Evolutionary conservation across 2,888 invertebrate genomes (phyloP), one percentile per base, ranked within the genome.

Genomic region (Polydrusus tereticollis): DNA sequence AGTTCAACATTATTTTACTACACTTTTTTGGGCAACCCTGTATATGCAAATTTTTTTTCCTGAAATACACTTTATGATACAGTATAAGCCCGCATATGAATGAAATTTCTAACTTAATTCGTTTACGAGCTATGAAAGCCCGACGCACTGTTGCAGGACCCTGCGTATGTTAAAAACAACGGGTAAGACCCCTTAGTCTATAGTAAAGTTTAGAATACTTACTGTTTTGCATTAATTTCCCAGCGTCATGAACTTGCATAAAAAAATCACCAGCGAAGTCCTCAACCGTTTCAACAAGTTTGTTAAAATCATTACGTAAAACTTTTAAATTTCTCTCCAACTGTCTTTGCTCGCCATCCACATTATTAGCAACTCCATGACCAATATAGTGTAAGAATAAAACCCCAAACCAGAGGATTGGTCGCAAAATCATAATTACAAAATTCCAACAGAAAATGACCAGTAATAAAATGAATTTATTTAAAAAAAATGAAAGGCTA

Each of bases 281-380:
- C 52, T 73, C 73, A 0, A 65, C 43, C 41, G 59, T 64, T 59
- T 45, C 60, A 10, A 69, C 20, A 7, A 73, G 20, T 18, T 58
- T 50, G 55, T 73, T 73, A 41, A 73, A 73, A 52, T 73, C 73
- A 3, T 58, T 50, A 36, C 58, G 58, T 8, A 73, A 41, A 29
- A 50, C 36, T 60, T 65, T 65, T 18, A 73, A 43, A 62, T 57
- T 69, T 58, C 41, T 67, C 14, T 58, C 59, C 33, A 70, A 45
- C 45, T 14, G 7, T 20, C 41, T 14, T 33, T 63, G 38, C 7
- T 69, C 57, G 0, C 26, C 55, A 18, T 38, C 55, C 23, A n/a
- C 23, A 8, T 10, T 10, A 58, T 16, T 45, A 38, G 36, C 29
- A n/a, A 4, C 16, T 16, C 52, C 52, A 21, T 2, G 14, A 3